These are phyloP conservation scores for Cylloceria caligata DNA, from an alignment of 2,888 invertebrate species.

Conservation along the genomic window DNA sequence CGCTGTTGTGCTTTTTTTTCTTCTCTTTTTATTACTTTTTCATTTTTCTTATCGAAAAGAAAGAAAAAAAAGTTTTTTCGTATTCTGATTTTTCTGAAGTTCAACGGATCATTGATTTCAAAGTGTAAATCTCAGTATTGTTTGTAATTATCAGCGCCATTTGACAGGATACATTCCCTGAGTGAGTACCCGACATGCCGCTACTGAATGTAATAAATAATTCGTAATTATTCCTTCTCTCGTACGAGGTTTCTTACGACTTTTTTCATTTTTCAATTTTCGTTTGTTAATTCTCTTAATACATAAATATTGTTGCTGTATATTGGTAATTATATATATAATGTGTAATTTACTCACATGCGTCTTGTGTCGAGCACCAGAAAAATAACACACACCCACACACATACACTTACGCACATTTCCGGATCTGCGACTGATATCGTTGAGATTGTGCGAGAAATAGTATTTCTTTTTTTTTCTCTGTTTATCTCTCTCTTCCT, in stretches of 20 bases:
- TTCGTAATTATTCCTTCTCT: conserved; percentile 75
- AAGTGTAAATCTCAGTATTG: conserved; percentile 84
- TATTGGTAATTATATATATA: conserved; percentile 19
- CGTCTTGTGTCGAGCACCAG: conserved; percentile 82
- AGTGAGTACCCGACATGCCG: conserved; percentile 84
- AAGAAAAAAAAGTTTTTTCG: conserved; percentile 69
- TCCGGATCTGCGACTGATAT: conserved; percentile 42
- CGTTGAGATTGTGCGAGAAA: conserved; percentile 49
- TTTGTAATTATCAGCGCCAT: conserved; percentile 84
- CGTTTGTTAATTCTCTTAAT: conserved; percentile 39
- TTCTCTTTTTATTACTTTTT: conserved; percentile 66
- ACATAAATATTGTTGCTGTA: conserved; percentile 42
- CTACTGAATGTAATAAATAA: conserved; percentile 83
- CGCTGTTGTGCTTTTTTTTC: conserved; percentile 71
- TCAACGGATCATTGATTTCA: conserved; percentile 80
- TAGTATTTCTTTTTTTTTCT: conserved; percentile 32
- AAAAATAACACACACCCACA: too few species aligned
- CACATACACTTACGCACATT: conserved; percentile 61
- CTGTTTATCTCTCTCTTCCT: too few species aligned
- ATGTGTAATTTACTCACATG: conserved; percentile 70
- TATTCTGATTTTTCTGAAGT: conserved; percentile 79
- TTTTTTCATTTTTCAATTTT: conserved; percentile 55
- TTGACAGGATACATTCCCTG: conserved; percentile 84
- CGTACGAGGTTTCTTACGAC: conserved; percentile 72
- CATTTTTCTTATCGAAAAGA: conserved; percentile 73